Conservation (phyloP, 2,888 invertebrate genomes). For the Dolichopus griseipennis region DNA sequence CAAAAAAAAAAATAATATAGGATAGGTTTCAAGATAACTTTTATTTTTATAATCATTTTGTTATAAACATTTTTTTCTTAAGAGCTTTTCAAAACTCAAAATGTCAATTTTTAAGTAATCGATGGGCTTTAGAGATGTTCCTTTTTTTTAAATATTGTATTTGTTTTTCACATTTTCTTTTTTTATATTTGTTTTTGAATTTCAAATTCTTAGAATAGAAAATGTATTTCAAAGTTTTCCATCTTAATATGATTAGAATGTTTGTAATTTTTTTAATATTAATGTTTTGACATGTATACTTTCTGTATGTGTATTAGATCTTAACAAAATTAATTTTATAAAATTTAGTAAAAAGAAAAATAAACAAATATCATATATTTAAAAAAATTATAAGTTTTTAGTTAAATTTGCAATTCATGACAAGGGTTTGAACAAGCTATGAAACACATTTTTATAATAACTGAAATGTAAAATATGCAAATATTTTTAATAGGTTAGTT, state of each 20-base stretch:
- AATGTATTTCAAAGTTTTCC: not conserved
- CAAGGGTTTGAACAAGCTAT: no score
- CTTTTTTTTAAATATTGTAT: not conserved
- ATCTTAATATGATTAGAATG: not conserved
- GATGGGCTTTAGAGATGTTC: conserved; percentile 8
- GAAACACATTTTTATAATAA: no score
- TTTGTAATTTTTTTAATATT: not conserved
- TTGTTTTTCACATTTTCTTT: not conserved
- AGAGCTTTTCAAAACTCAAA: conserved; percentile 5
- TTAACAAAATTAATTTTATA: no score
- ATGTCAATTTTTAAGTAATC: conserved; percentile 9
- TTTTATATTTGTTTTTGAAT: no score
- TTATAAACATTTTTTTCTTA: not conserved
- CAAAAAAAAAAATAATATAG: no score
- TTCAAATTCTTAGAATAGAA: not conserved
- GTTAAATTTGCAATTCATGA: no score
- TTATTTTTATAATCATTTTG: not conserved
- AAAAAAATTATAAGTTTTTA: no score
- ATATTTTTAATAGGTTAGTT: no score
- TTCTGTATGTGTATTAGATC: not conserved
- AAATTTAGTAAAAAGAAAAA: no score
- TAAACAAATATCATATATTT: no score
- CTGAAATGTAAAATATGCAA: no score
- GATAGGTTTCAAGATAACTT: not conserved
- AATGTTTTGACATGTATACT: not conserved